These are phyloP conservation scores for Lampris incognitus DNA, from an alignment of 2,113 vertebrate genomes.

Conservation along the genomic window DNA sequence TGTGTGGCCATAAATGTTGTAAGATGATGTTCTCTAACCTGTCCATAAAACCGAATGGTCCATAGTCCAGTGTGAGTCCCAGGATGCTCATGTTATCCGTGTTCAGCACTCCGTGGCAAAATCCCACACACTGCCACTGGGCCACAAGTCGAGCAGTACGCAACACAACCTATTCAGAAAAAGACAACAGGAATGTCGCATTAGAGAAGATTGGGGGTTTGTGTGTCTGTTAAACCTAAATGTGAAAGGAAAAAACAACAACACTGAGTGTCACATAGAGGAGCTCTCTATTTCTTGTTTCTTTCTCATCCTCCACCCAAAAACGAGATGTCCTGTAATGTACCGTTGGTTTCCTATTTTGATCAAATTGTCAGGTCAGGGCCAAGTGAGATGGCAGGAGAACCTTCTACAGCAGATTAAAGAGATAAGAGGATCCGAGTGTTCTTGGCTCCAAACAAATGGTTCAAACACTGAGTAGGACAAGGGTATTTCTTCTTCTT, in stretches of 20 bases:
- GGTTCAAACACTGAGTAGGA: neutral
- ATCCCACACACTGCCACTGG: constrained; percentile 97
- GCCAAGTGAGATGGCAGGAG: constrained; percentile 3
- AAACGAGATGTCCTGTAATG: neutral
- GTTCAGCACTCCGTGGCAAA: constrained; percentile 97
- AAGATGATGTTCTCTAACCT: constrained; percentile 78
- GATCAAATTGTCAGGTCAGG: constrained; percentile 3
- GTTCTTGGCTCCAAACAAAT: constrained; percentile 28
- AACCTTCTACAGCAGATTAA: constrained; percentile 34
- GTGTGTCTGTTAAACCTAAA: neutral
- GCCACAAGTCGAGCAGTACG: constrained; percentile 91
- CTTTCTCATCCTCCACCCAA: too few relatives aligned
- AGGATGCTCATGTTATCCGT: constrained; percentile 98
- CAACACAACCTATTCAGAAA: constrained; percentile 81
- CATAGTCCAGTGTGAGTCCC: constrained; percentile 95
- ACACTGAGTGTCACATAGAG: neutral
- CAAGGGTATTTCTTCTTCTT: too few relatives aligned
- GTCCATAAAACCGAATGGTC: constrained; percentile 97
- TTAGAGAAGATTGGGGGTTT: neutral
- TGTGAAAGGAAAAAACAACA: neutral
- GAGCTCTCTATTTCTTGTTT: neutral
- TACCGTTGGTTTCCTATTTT: neutral
- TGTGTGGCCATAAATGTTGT: too few relatives aligned
- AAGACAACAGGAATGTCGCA: neutral
- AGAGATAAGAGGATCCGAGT: constrained; percentile 39